These are phyloP conservation scores for Aphrocallistes beatrix DNA, from an alignment of 37 sponge, comb jelly and placozoan genomes.

Conservation along the genomic window DNA sequence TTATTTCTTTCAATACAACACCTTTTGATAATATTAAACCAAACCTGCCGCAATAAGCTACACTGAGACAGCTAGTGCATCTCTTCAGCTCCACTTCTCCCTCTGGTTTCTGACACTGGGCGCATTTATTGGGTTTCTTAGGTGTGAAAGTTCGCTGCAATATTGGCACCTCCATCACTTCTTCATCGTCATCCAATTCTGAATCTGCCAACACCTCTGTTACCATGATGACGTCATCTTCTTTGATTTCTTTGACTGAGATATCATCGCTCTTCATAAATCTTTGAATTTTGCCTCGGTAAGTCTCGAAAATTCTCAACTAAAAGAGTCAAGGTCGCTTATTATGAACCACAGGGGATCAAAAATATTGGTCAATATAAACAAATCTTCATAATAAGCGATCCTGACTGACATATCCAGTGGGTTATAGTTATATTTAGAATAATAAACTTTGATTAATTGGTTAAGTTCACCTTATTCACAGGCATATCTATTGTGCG, in stretches of 20 bases:
- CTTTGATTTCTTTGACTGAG: conserved; percentile 28
- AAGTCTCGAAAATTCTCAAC: conserved; percentile 59
- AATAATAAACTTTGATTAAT: too few relatives aligned
- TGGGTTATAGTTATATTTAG: too few relatives aligned
- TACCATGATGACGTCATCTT: conserved; percentile 50
- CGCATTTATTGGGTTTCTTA: conserved; percentile 33
- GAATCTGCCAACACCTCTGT: conserved; percentile 25
- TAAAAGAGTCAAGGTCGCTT: neutral
- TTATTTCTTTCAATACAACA: too few relatives aligned
- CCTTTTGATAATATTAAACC: too few relatives aligned
- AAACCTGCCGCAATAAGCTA: conserved; percentile 58
- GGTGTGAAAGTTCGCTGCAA: conserved; percentile 32
- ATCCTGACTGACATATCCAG: too few relatives aligned
- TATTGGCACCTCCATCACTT: neutral
- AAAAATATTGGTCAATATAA: neutral
- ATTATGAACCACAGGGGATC: neutral
- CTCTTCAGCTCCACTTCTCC: conserved; percentile 22
- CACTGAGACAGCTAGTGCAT: conserved; percentile 49
- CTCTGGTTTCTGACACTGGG: conserved; percentile 22
- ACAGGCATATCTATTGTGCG: conserved; percentile 35
- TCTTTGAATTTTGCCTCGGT: conserved; percentile 38
- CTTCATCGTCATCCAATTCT: neutral
- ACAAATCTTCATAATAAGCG: neutral
- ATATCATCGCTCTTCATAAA: conserved; percentile 23
- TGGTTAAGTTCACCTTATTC: conserved; percentile 27